These are phyloP conservation scores for Trachelus iudaicus DNA, from an alignment of 2,888 invertebrate genomes.

Conservation along the genomic window DNA sequence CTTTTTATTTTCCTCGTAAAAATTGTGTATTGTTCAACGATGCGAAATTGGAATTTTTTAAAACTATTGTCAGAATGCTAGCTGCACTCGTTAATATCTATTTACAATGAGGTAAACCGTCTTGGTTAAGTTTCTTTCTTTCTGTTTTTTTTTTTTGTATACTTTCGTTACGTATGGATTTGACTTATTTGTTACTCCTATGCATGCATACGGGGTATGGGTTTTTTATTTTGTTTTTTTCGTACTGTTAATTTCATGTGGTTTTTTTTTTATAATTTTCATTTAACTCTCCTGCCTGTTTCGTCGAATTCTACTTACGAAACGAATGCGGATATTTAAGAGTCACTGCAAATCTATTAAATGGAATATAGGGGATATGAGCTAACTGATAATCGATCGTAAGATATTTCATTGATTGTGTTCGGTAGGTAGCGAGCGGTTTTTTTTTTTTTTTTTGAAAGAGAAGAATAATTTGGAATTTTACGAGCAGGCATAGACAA, in stretches of 20 bases:
- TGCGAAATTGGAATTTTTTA: neutral
- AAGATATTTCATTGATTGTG: no score
- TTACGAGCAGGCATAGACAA: no score
- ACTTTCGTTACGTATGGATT: constrained; percentile 22
- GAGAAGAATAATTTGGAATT: no score
- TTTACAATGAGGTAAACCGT: constrained; percentile 11
- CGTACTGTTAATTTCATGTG: no score
- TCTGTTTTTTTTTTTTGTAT: constrained; percentile 12
- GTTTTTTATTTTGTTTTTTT: constrained; percentile 21
- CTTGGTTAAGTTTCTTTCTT: constrained; percentile 24
- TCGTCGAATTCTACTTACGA: neutral
- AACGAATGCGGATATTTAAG: no score
- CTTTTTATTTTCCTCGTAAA: no score
- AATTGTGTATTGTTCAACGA: no score
- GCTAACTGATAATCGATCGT: no score
- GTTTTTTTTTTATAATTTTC: constrained; percentile 6
- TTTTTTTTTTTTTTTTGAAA: no score
- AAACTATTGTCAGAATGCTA: constrained; percentile 24
- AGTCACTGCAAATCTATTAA: no score
- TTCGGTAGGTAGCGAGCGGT: no score
- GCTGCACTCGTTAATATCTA: constrained; percentile 16
- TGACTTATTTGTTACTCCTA: constrained; percentile 31
- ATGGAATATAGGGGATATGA: no score
- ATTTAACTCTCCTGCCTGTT: constrained; percentile 9
- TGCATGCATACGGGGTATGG: constrained; percentile 30